These are phyloP conservation scores for Clunio marinus DNA, from an alignment of 2,888 invertebrate genomes.

Conservation along the genomic window DNA sequence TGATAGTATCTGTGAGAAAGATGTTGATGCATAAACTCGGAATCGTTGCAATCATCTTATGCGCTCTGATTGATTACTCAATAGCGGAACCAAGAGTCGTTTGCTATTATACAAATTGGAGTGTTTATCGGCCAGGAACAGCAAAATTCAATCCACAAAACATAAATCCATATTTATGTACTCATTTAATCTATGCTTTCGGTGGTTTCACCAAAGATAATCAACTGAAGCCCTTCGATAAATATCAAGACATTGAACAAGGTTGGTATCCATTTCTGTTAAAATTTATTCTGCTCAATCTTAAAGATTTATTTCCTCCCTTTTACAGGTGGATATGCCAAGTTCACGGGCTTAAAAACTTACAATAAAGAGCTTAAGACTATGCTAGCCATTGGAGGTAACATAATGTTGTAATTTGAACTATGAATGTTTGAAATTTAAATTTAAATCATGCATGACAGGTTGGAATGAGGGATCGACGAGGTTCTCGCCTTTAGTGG, in stretches of 20 bases:
- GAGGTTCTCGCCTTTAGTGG: conserved; percentile 83
- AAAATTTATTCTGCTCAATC: background rate
- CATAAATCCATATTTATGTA: conserved; percentile 91
- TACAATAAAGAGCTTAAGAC: conserved; percentile 90
- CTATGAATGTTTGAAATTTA: too few relatives aligned
- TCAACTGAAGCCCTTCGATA: conserved; percentile 86
- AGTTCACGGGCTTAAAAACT: conserved; percentile 87
- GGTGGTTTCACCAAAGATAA: conserved; percentile 90
- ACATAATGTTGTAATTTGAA: background rate
- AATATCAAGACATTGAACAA: conserved; percentile 93
- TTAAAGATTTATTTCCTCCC: background rate
- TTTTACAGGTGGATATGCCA: conserved; percentile 81
- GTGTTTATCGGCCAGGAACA: conserved; percentile 83
- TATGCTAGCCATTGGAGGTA: conserved; percentile 76
- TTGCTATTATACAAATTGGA: conserved; percentile 87
- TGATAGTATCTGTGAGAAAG: background rate
- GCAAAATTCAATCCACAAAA: conserved; percentile 90
- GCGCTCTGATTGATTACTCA: conserved; percentile 6
- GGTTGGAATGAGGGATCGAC: conserved; percentile 90
- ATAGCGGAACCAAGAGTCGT: conserved; percentile 24
- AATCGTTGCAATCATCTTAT: background rate
- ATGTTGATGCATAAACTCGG: conserved; percentile 27
- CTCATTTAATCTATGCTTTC: conserved; percentile 89
- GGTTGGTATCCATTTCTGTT: conserved; percentile 57
- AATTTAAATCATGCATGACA: too few relatives aligned